Base-by-base conservation (phyloP, 2,797 vertebrate species). In the Myotis vivesi region DNA sequence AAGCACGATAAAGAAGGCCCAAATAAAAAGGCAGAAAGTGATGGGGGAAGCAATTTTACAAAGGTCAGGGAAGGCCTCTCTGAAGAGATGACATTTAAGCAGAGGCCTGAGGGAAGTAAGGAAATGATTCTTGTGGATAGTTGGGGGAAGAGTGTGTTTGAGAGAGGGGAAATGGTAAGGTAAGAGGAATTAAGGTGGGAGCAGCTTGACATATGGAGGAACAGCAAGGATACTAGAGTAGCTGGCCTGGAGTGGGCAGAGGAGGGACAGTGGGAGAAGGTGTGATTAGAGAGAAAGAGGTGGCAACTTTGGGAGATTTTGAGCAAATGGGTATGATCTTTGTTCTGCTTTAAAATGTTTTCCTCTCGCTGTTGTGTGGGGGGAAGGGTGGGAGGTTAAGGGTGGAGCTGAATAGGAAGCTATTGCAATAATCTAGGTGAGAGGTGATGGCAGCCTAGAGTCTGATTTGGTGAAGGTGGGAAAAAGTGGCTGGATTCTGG, bases 261-360 rank as follows among this genome's bases (percentile, higher is more conserved):
- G 46, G 20, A 62, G 46, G 30, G 30, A 83, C 12, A 80, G 33
- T 20, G 28, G 19, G 22, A 59, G 64, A 51, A 57, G 33, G 25
- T 44, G 22, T n/a, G 38, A 30, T 75, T 66, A 51, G 59, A 72
- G 36, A 66, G 28, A 59, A 33, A 30, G 46, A 83, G 36, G 20
- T 23, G 22, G 13, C 2, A 57, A 2, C n/a, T 69, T 12, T 51
- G 25, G 33, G 20, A 86, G n/a, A 46, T 46, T 69, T 75, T 81
- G 77, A 89, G 38, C 15, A 83, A 51, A 23, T 1, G 0, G 38
- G 20, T 25, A 59, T 41, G 68, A 69, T 85, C 44, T 87, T 92
- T 82, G 23, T 80, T 59, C 44, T 13, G 19, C 72, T 88, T 95
- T 22, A 80, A 92, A 82, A 38, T 17, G 33, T 89, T 89, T 89